These are phyloP conservation scores for Cistogaster globosa DNA, from an alignment of 2,888 invertebrate species.

Conservation along the genomic window DNA sequence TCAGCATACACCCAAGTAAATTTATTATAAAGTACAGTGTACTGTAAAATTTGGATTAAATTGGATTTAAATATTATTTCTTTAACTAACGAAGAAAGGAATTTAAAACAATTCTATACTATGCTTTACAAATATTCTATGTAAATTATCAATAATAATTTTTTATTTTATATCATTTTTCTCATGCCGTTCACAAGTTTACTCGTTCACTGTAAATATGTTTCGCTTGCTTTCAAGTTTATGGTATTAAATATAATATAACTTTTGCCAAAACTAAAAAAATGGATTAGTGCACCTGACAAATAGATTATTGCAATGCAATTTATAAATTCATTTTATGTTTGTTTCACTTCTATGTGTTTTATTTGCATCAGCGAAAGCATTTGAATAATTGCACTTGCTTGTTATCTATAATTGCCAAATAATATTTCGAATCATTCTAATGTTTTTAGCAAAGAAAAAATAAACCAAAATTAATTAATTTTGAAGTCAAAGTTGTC, in stretches of 20 bases:
- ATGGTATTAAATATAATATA: constrained; percentile 40
- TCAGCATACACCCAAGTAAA: neutral
- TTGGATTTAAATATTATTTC: neutral
- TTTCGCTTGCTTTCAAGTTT: neutral
- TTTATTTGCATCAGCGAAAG: neutral
- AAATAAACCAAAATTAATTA: no score
- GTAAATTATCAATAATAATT: no score
- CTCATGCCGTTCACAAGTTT: neutral
- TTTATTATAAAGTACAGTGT: constrained; percentile 2
- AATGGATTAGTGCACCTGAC: constrained; percentile 66
- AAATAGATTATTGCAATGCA: constrained; percentile 65
- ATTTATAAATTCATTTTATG: constrained; percentile 42
- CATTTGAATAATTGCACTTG: neutral
- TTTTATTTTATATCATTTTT: no score
- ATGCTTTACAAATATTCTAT: neutral
- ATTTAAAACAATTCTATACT: neutral
- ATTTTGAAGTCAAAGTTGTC: no score
- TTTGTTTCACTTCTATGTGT: neutral
- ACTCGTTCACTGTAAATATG: neutral
- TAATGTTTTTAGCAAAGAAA: no score
- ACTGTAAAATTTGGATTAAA: neutral
- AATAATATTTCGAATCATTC: no score
- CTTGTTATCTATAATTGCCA: no score
- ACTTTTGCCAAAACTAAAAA: constrained; percentile 61
- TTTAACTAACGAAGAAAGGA: neutral